phyloP scores from a whole-genome alignment of 2,113 vertebrate species.

The Odocoileus hemionus region DNA sequence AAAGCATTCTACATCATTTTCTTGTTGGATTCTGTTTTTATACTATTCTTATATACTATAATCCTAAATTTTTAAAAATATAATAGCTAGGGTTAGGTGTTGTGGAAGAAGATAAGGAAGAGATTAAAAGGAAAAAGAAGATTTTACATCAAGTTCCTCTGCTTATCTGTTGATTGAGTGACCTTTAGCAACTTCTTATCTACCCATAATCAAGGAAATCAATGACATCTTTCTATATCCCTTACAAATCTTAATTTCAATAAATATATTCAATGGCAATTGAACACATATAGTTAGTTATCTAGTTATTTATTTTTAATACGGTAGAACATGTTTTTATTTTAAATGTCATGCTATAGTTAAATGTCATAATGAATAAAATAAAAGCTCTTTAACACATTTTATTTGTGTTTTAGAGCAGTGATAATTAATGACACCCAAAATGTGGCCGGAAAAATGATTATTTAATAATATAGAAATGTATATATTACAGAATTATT shows the following conservation, averaged over 20 bases:
- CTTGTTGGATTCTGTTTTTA: background rate
- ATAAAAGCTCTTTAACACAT: background rate
- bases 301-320: background rate
- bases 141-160: background rate
- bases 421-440: background rate
- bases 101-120: background rate
- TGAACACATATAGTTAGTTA: background rate
- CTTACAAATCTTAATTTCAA: background rate
- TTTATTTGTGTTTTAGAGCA: background rate
- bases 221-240: background rate
- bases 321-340: background rate
- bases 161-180: background rate
- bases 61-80: background rate
- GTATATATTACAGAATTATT: background rate
- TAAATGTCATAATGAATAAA: background rate
- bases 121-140: background rate
- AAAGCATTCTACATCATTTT: background rate
- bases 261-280: background rate
- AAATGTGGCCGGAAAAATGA: background rate
- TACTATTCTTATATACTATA: background rate
- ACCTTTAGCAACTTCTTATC: background rate
- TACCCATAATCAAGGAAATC: background rate
- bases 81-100: background rate
- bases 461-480: background rate
- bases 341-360: background rate